phyloP scores from a whole-genome alignment of 1,140 invertebrate species.

The Wiebesia pumilae region DNA sequence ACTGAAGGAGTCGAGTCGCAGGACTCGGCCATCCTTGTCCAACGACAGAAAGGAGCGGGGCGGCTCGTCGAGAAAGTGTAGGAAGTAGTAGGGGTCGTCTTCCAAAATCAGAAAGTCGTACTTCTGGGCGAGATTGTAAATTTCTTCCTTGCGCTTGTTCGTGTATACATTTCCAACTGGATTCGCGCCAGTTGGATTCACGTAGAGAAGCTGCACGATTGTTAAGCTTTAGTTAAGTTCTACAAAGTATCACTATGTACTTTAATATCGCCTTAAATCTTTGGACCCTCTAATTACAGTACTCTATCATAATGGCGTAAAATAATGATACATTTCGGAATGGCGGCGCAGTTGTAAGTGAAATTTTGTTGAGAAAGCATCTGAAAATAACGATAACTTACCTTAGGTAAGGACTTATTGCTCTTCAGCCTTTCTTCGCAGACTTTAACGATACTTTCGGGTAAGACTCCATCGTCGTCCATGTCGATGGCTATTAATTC shows the following conservation, averaged over 20 bases:
- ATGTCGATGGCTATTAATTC: constrained; percentile 66
- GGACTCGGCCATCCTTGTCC: constrained; percentile 79
- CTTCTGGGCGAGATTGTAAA: constrained; percentile 77
- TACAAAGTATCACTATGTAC: too few relatives aligned
- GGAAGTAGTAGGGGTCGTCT: constrained; percentile 80
- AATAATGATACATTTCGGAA: too few relatives aligned
- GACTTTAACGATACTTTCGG: constrained; percentile 60
- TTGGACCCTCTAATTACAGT: too few relatives aligned
- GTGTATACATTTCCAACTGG: constrained; percentile 77
- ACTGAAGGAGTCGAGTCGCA: constrained; percentile 81
- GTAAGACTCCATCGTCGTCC: constrained; percentile 69
- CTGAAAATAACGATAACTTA: constrained; percentile 41
- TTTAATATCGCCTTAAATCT: too few relatives aligned
- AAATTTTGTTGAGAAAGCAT: neutral
- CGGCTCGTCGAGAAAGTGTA: constrained; percentile 76
- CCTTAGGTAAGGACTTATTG: constrained; percentile 66
- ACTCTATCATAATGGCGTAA: too few relatives aligned
- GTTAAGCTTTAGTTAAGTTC: neutral
- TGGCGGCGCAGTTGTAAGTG: too few relatives aligned
- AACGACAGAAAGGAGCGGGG: constrained; percentile 78
- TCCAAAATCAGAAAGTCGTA: constrained; percentile 81
- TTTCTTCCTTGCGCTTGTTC: constrained; percentile 73
- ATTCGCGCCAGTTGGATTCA: constrained; percentile 80
- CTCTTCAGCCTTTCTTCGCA: constrained; percentile 60
- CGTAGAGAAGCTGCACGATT: constrained; percentile 74